Percentiles rank a stretch among this genome's conserved stretches.
Conservation (phyloP, 2,113 vertebrate genomes). For the crab-eating macaque (Macaca fascicularis) region T2T-MFA8v1.1 NC_088391.1:72845501-72846000, state of each 20-base stretch:
- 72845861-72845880: neutral
- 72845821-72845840: neutral
- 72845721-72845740: neutral
- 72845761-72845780: too few species aligned
- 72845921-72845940: too few species aligned
- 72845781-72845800: rapidly evolving
- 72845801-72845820: neutral
- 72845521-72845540: neutral
- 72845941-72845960: too few species aligned
- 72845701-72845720: neutral
- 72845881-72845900: neutral
- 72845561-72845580: too few species aligned
- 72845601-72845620: neutral
- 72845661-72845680: neutral
- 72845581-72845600: neutral
- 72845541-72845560: neutral
- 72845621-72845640: neutral
- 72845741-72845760: neutral
- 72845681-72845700: neutral
- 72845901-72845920: too few species aligned
- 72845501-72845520: neutral
- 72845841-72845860: neutral
- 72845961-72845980: too few species aligned
- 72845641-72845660: neutral
- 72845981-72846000: too few species aligned